phyloP scores from a whole-genome alignment of 2,888 invertebrate species.

The Malthinus flaveolus region DNA sequence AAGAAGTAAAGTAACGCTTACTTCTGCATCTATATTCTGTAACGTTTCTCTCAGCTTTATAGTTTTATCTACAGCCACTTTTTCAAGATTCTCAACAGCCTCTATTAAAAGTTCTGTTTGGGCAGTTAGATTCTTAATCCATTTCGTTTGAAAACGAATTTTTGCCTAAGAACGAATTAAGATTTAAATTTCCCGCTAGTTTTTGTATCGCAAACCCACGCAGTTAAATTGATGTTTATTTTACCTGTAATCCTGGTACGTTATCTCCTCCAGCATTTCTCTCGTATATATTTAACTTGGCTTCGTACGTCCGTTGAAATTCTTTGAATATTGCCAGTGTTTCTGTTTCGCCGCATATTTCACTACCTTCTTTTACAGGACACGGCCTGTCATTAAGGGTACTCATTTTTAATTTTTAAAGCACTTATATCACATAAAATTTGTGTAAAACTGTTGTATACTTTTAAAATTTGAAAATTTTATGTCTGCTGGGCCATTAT shows the following conservation, averaged over 20 bases:
- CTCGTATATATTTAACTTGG: conserved; percentile 63
- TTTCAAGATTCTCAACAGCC: conserved; percentile 69
- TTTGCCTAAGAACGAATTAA: conserved; percentile 59
- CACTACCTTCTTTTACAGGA: not conserved
- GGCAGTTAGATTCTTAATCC: conserved; percentile 68
- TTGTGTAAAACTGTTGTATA: conserved; percentile 21
- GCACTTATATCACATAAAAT: conserved; percentile 21
- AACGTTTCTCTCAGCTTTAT: conserved; percentile 60
- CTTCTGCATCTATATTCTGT: conserved; percentile 48
- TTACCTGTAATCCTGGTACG: conserved; percentile 31
- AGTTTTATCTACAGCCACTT: conserved; percentile 64
- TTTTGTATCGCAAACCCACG: conserved; percentile 13
- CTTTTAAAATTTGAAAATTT: conserved; percentile 25
- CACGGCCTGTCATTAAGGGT: not conserved
- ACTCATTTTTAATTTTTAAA: conserved; percentile 10
- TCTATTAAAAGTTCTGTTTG: conserved; percentile 70
- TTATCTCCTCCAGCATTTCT: conserved; percentile 53
- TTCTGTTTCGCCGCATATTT: conserved; percentile 46
- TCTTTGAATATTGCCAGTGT: conserved; percentile 61
- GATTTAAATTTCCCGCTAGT: not conserved
- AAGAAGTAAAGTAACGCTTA: too few relatives aligned
- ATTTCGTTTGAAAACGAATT: conserved; percentile 63
- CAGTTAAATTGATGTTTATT: conserved; percentile 4
- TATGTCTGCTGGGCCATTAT: conserved; percentile 27
- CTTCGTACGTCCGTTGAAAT: conserved; percentile 66